Conservation (phyloP, 2,888 invertebrate genomes). For the Beris chalybata region DNA sequence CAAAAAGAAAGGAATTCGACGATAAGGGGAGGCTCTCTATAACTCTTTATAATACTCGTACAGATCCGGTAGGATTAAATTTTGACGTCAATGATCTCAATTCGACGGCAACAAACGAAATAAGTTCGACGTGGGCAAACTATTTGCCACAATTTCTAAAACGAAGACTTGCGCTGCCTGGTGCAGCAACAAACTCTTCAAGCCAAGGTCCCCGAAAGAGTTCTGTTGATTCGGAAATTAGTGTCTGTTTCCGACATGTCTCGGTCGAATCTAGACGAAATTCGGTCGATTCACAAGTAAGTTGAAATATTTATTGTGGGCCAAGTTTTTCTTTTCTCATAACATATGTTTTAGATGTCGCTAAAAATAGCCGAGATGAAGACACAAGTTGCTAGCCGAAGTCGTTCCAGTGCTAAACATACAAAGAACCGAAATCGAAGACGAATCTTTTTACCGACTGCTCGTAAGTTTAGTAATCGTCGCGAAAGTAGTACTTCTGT, state of each 20-base stretch:
- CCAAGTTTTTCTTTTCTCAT: no score
- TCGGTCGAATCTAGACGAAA: slow-evolving; percentile 85
- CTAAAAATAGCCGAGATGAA: slow-evolving; percentile 84
- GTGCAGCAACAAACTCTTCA: slow-evolving; percentile 56
- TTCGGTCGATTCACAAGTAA: slow-evolving; percentile 82
- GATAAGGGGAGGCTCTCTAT: slow-evolving; percentile 84
- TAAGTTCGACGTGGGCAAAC: slow-evolving; percentile 91
- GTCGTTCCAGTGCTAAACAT: slow-evolving; percentile 51
- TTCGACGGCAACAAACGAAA: slow-evolving; percentile 76
- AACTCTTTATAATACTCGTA: slow-evolving; percentile 81
- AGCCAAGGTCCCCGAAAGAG: slow-evolving; percentile 63
- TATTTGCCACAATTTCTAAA: slow-evolving; percentile 84
- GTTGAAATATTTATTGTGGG: not conserved
- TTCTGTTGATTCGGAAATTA: slow-evolving; percentile 69
- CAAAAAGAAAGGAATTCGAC: slow-evolving; percentile 81
- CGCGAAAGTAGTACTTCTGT: slow-evolving; percentile 76
- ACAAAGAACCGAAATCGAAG: slow-evolving; percentile 49
- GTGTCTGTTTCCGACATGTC: slow-evolving; percentile 77
- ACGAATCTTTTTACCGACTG: slow-evolving; percentile 50
- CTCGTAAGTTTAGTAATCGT: slow-evolving; percentile 49
- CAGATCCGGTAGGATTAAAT: slow-evolving; percentile 85
- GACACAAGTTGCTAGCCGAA: slow-evolving; percentile 67
- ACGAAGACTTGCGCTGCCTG: slow-evolving; percentile 79
- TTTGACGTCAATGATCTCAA: slow-evolving; percentile 66
- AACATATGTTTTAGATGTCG: slow-evolving; percentile 55